A percentile compares a stretch with the other conserved stretches of the same genome.
Conservation (phyloP, 2,797 vertebrate genomes). For the Chrysolophus pictus region DNA sequence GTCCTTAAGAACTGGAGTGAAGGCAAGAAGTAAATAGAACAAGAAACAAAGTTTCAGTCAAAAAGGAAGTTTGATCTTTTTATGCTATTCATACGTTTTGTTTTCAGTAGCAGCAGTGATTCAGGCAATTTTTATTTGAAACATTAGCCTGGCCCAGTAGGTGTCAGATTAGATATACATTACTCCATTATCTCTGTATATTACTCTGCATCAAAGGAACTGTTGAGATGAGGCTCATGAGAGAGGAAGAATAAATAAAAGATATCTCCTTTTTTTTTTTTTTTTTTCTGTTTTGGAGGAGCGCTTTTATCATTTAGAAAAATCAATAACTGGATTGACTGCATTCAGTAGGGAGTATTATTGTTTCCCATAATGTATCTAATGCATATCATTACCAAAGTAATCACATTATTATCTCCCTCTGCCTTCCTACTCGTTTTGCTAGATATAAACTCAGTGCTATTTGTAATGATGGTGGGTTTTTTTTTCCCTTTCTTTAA, state of each 20-base stretch:
- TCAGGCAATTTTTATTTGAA: slow-evolving; percentile 79
- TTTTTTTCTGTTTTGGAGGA: slow-evolving; percentile 74
- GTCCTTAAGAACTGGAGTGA: not conserved
- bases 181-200: slow-evolving; percentile 78
- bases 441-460: slow-evolving; percentile 73
- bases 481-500: slow-evolving; percentile 15
- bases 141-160: slow-evolving; percentile 81
- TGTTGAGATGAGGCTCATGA: slow-evolving; percentile 64
- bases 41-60: not conserved
- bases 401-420: slow-evolving; percentile 85
- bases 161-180: slow-evolving; percentile 87
- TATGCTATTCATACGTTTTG: not conserved
- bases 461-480: slow-evolving; percentile 63
- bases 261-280: slow-evolving; percentile 75
- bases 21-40: not conserved
- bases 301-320: slow-evolving; percentile 89
- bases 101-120: slow-evolving; percentile 70
- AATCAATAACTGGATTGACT: slow-evolving; percentile 90
- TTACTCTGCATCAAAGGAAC: slow-evolving; percentile 79
- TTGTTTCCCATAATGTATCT: slow-evolving; percentile 88
- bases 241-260: slow-evolving; percentile 75
- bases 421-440: slow-evolving; percentile 70
- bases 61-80: slow-evolving; percentile 1
- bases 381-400: slow-evolving; percentile 90
- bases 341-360: slow-evolving; percentile 85